Evolutionary conservation across 2,888 invertebrate genomes (phyloP), one percentile per base, ranked within the genome.

Genomic region (Phengaris alcon): DNA sequence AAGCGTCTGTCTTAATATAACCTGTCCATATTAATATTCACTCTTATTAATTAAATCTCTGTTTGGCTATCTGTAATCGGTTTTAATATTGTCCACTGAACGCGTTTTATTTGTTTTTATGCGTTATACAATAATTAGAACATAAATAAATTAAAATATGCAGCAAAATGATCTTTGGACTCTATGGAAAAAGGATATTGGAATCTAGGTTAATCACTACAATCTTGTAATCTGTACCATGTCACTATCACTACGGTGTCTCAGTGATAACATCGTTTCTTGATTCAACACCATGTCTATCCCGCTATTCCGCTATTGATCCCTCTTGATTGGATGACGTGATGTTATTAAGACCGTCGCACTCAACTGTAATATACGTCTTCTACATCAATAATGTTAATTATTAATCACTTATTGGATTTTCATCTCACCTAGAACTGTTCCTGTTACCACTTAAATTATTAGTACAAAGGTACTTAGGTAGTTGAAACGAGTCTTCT

Each of bases 281-380:
- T 51, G 70, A 22, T 52, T 52, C 52, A 70, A 70, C 70, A 70
- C 51, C 70, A 52, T 46, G 46, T 69, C 48, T n/a, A 48, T 69
- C 15, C 48, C 69, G 64, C 64, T 44, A 44, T 64, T 35, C 35
- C 12, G 64, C 12, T 9, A 52, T 10, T 76, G 76, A 76, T 75
- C 76, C 76, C 46, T 57, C 73, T 69, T 75, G 75, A 76, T 76
- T 76, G 75, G 76, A 75, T 76, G 70, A 52, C 75, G 73, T 75
- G 75, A 75, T 59, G 75, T 75, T 73, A 75, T 70, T 70, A 70
- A 51, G 70, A 70, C 48, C 22, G 48, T 52, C 7, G 52, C 48
- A 70, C 70, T 70, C 70, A 70, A 70, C 48, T 52, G 15, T 70
- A 52, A 70, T 70, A 70, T 51, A 10, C 70, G 15, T 70, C 70